Percentiles rank a stretch among this genome's conserved stretches.
Evolutionary conservation across 2,797 vertebrate species (phyloP).

Genomic region (Acanthurus tractus): DNA sequence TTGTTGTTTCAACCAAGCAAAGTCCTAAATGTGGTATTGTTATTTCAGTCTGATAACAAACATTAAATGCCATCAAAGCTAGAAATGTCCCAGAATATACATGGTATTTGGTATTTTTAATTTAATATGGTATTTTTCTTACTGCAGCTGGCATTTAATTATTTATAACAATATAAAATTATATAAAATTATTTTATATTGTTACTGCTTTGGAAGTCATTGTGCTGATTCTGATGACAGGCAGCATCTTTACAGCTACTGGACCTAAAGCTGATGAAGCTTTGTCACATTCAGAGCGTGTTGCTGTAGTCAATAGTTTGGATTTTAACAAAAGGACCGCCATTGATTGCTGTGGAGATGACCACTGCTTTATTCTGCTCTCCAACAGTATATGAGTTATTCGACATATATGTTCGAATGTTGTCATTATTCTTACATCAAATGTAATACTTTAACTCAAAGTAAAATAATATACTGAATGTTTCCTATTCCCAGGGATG

Average conservation of each 20-base stretch:
- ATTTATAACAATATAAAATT: no score
- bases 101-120: no score
- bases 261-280: background rate
- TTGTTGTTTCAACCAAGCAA: background rate
- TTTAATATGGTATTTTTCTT: slow-evolving; percentile 4
- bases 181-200: background rate
- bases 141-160: background rate
- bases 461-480: background rate
- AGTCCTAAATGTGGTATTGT: background rate
- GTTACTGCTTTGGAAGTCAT: background rate
- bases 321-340: background rate
- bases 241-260: slow-evolving; percentile 19
- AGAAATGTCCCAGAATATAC: slow-evolving; percentile 1
- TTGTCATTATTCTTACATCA: background rate
- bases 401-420: background rate
- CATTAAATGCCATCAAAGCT: no score
- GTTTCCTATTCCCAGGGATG: background rate
- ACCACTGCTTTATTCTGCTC: background rate
- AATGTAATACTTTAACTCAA: background rate
- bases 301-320: background rate
- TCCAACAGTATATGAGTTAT: background rate
- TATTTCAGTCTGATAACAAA: slow-evolving; percentile 1
- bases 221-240: background rate
- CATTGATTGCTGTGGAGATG: background rate
- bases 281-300: slow-evolving; percentile 21